phyloP scores from a whole-genome alignment of 2,113 vertebrate genomes.

The Coryphaenoides rupestris region DNA sequence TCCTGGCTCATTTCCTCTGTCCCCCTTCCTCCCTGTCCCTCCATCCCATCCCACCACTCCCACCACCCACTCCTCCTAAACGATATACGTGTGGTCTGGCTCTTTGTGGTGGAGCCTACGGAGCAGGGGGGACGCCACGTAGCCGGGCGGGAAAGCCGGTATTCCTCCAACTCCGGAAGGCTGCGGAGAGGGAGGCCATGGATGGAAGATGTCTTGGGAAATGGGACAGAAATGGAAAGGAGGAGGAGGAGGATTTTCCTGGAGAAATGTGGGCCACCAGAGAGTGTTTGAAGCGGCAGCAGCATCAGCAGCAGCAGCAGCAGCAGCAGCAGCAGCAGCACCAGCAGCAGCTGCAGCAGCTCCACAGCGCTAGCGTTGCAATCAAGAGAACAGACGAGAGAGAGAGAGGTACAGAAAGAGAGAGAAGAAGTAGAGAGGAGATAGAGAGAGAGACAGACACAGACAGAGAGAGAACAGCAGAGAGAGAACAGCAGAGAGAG shows the following conservation, averaged over 20 bases:
- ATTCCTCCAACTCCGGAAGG: constrained; percentile 19
- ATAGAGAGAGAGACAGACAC: constrained; percentile 9
- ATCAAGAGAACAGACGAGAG: constrained; percentile 9
- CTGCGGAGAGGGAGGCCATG: constrained; percentile 9
- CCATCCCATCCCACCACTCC: constrained; percentile 37
- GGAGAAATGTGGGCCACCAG: constrained; percentile 9
- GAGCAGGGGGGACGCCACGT: too few relatives aligned
- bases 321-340: neutral
- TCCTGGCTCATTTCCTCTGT: constrained; percentile 56
- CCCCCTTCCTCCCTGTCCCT: too few relatives aligned
- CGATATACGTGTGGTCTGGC: neutral
- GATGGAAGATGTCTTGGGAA: constrained; percentile 22
- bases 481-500: neutral
- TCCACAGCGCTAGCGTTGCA: constrained; percentile 1
- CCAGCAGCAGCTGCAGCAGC: neutral
- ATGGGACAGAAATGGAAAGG: constrained; percentile 5
- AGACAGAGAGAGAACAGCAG: constrained; percentile 6
- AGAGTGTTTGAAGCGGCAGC: constrained; percentile 3
- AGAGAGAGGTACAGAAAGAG: neutral
- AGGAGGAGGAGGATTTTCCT: neutral
- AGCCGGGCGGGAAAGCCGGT: constrained; percentile 6
- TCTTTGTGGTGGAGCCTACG: constrained; percentile 12
- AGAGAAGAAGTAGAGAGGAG: constrained; percentile 6
- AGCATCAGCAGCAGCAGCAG: too few relatives aligned
- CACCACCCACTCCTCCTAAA: constrained; percentile 13